Base-by-base conservation (phyloP, 2,888 invertebrate species). In the Yponomeuta malinellus region DNA sequence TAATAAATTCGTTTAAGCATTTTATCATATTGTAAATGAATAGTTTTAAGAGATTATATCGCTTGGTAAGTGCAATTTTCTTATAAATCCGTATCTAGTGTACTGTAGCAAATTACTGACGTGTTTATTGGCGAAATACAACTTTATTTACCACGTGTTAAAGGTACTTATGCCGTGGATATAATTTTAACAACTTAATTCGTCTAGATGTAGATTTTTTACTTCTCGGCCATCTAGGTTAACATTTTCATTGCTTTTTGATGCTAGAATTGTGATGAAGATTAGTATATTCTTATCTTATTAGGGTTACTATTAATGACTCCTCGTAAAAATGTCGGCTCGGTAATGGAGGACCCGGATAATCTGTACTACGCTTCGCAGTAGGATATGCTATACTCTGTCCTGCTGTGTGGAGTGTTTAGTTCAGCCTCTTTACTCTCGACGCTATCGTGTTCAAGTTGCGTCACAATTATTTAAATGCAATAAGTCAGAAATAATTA, bases 1-100 rank as follows among this genome's bases (percentile, higher is more conserved):
- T 43, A 43, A 43, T 43, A 43, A 43, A 6, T 43, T 4, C 43
- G 6, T 23, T 23, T 23, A 23, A 23, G 23, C 43, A 43, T 43
- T 43, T 43, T 43, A 43, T 43, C 43, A 43, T 65, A 65, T 65
- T 65, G 65, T 68, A 68, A n/a, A 31, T n/a, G 10, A 29, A 23
- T 68, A 68, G 48, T 48, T 48, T 43, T 68, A 68, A 37, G 48
- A 68, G 37, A 43, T 23, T 68, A 52, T 68, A 68, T 68, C 48
- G 68, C 52, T 52, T 68, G 68, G 29, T 68, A 68, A 68, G 68
- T 52, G 68, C 68, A 52, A 52, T 68, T 59, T 68, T 68, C 48
- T 68, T 29, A 48, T 68, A 52, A 52, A 37, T 37, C 15, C 29
- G 2, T 29, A n/a, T 29, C 66, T 68, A 63, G 67, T 31, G 48